Base-by-base conservation (phyloP, 2,113 vertebrate species). In the Nettapus auritus region DNA sequence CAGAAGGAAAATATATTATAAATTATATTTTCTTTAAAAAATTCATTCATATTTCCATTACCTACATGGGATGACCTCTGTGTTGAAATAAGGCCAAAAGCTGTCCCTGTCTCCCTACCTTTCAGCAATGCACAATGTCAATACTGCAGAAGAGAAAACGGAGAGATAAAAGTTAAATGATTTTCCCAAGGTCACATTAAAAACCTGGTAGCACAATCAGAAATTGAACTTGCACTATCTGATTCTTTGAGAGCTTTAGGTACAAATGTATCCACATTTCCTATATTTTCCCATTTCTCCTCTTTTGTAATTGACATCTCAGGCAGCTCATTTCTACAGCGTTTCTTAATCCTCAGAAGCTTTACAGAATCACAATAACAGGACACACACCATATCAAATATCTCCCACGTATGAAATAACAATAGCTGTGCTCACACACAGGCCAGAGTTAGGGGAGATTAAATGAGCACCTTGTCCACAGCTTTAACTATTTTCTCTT, bases 341-440 rank as follows among this genome's bases (percentile, higher is more conserved):
- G 21, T 93, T 85, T 89, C 52, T 79, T 87, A 94, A 94, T 69
- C 68, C 55, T 88, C 62, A 59, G 55, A 86, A 94, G 69, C 18
- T 94, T 93, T 85, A 21, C 8, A 67, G 74, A 80, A 40, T 59
- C 44, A 53, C 57, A 79, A 15, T n/a, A 86, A 42, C 53, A 56
- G 69, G 78, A 36, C 53, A 79, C 22, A 60, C 42, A 69, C 77
- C 28, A 8, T 73, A 62, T 86, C 48, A 89, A 44, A 71, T 89
- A 69, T 34, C 74, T 63, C n/a, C 79, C 90, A 20, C 14, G 66
- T 63, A 83, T 22, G 22, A 96, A 97, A 76, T 79, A 80, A 71
- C 89, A 83, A 77, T 44, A 63, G 70, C 38, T 17, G 15, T 83
- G 81, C 93, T 96, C 92, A 63, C 67, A 83, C 80, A 92, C 89